Percentiles rank a stretch among this genome's conserved stretches.
These are phyloP conservation scores for Papilio dardanus DNA, from an alignment of 1,140 invertebrate genomes.

Conservation along the genomic window DNA sequence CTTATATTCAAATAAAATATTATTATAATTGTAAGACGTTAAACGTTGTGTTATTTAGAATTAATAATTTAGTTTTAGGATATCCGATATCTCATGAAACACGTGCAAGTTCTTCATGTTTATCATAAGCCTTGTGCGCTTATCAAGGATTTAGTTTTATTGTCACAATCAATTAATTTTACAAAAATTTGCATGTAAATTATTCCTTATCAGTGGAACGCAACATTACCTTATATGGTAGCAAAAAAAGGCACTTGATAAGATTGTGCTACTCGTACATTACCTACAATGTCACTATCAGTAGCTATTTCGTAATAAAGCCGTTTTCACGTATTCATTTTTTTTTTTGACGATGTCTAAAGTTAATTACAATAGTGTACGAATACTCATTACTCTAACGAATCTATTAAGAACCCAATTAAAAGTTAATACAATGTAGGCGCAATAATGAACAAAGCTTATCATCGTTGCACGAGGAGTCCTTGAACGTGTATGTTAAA, in stretches of 20 bases:
- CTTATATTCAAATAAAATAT: not conserved
- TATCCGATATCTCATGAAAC: not conserved
- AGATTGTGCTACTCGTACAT: conserved; percentile 41
- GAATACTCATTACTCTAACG: not conserved
- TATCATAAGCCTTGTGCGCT: conserved; percentile 1
- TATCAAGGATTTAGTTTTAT: conserved; percentile 1
- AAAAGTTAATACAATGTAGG: too few species aligned
- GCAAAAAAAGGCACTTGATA: conserved; percentile 53
- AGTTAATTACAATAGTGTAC: not conserved
- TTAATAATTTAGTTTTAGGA: conserved; percentile 4
- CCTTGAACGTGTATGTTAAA: not conserved
- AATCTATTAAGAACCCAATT: not conserved
- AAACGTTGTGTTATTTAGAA: not conserved
- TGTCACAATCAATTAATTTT: not conserved
- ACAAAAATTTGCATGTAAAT: conserved; percentile 33
- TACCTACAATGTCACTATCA: not conserved
- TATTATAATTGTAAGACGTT: not conserved
- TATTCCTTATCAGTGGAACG: conserved; percentile 42
- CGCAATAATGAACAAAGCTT: not conserved
- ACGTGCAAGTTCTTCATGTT: not conserved
- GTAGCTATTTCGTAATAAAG: not conserved
- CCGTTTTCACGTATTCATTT: not conserved
- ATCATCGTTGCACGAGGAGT: not conserved
- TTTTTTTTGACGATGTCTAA: not conserved
- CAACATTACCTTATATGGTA: conserved; percentile 60